Percentiles rank a stretch among this genome's conserved stretches.
Conservation (phyloP, 2,113 vertebrate genomes). For the Rhegmatorhina hoffmannsi region DNA sequence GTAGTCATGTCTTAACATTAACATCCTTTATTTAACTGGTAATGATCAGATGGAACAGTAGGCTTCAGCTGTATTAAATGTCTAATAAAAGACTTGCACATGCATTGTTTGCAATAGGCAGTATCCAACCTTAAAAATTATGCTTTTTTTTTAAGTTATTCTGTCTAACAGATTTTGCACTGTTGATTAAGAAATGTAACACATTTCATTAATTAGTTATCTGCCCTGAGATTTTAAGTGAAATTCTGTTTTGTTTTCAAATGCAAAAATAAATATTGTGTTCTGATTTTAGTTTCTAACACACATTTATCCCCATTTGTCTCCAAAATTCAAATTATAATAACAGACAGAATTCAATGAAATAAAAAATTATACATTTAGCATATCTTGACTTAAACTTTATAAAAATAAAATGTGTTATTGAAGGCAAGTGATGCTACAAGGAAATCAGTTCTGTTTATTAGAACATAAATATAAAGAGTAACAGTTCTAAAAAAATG, state of each 20-base stretch:
- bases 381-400: neutral
- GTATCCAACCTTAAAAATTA: neutral
- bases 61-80: neutral
- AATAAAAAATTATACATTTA: neutral
- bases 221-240: neutral
- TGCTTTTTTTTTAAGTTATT: neutral
- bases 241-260: neutral
- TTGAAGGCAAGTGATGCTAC: neutral
- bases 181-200: neutral
- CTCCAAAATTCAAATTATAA: neutral
- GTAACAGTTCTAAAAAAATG: neutral
- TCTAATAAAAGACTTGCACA: neutral
- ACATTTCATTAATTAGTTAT: neutral
- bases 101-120: neutral
- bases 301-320: neutral
- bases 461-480: neutral
- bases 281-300: neutral
- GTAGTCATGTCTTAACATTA: neutral
- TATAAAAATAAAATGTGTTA: neutral
- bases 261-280: neutral
- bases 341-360: neutral
- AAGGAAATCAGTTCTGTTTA: neutral
- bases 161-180: neutral
- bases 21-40: neutral
- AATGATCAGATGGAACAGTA: neutral